These are phyloP conservation scores for Seira ritae DNA, from an alignment of 2,888 invertebrate genomes.

Conservation along the genomic window DNA sequence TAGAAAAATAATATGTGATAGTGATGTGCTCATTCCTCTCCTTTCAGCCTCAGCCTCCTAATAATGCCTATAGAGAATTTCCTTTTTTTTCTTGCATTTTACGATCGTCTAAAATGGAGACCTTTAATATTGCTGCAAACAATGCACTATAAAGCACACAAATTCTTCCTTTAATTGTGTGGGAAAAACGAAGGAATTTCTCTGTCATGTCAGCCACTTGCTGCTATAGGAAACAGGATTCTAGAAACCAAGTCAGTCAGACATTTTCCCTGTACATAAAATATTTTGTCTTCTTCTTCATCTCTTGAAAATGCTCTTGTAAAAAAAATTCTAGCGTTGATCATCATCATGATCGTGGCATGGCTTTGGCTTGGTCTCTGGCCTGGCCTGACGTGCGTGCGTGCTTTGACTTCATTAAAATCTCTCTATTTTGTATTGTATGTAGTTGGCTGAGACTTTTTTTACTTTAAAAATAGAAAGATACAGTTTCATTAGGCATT, in stretches of 20 bases:
- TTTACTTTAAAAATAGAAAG: background rate
- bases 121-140: background rate
- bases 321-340: no score
- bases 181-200: background rate
- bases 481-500: constrained; percentile 12
- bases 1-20: no score
- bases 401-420: constrained; percentile 37
- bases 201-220: background rate
- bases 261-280: background rate
- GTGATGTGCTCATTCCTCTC: background rate
- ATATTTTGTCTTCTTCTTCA: no score
- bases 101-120: no score
- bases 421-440: background rate
- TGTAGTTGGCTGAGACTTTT: background rate
- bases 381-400: constrained; percentile 16
- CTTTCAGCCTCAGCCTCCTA: no score
- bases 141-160: constrained; percentile 9
- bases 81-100: no score
- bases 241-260: background rate
- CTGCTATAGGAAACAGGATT: background rate
- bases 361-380: background rate
- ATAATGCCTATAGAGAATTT: no score
- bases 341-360: background rate
- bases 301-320: no score
- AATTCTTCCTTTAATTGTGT: constrained; percentile 15